Evolutionary conservation across 2,113 vertebrate species (phyloP), one percentile per base, ranked within the genome.

Genomic region (Danionella cerebrum): DNA sequence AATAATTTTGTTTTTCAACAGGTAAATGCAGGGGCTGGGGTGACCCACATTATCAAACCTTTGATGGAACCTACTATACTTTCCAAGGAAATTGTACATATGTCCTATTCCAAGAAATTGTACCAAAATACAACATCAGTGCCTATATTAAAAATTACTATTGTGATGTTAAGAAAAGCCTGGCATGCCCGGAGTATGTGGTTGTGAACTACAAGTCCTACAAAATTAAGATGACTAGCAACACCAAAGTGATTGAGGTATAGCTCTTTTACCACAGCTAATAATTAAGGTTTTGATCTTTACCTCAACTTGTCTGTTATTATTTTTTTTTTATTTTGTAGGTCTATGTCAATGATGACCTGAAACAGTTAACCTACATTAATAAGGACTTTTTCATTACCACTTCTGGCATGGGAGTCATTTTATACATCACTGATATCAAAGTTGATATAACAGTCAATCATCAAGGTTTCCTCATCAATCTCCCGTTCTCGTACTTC

Each of bases 41-140:
- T 44, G 90, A 93, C 78, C 88, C 89, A 35, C 94, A 98, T 78
- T 94, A 93, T 64, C 1, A 84, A 27, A 95, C 94, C 19, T 98
- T 98, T 51, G 96, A 97, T 59, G 94, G 94, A 67, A 80, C 41
- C 8, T 92, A 93, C 73, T 98, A 97, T 52, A 89, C 86, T n/a
- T 94, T 93, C 81, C 87, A 93, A 81, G 85, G 92, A 79, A 92
- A 94, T 78, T 98, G 96, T 81, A 94, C 92, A 1, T 94, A 95
- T 0, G 84, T 96, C 36, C 84, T 98, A 71, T 81, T 96, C 70
- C 85, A 94, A 80, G 92, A 97, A 83, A 91, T 95, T 1, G 67
- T 79, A 36, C 87, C 91, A 0, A 85, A 66, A 76, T 81, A 87
- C 1, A 86, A 93, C 75, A 91, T 98, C 76, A 87, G 65, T 2